Evolutionary conservation across 23 tunicate genomes (phyloP).

Genomic region (Styela plicata): DNA sequence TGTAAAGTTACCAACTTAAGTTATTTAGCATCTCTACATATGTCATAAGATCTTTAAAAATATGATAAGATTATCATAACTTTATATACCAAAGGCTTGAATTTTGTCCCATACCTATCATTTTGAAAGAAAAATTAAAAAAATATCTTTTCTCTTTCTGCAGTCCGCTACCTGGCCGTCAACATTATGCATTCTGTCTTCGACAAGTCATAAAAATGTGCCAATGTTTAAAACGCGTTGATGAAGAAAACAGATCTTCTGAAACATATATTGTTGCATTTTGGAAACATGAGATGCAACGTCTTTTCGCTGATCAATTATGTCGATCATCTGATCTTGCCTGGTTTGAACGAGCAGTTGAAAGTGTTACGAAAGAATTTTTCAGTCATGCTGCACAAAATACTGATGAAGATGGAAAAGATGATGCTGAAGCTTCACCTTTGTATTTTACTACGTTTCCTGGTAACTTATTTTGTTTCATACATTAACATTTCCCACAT

Average conservation of each 20-base stretch:
- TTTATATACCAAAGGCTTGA: no score
- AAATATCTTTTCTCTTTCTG: constrained; percentile 5
- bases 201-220: constrained; percentile 84
- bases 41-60: no score
- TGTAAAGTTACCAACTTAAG: no score
- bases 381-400: constrained; percentile 13
- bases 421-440: constrained; percentile 7
- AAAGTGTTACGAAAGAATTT: constrained; percentile 42
- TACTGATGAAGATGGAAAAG: constrained; percentile 17
- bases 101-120: no score
- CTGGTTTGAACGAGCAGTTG: constrained; percentile 66
- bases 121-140: no score
- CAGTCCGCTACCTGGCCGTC: constrained; percentile 91
- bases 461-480: no score
- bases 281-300: constrained; percentile 90
- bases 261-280: constrained; percentile 67
- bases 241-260: constrained; percentile 63
- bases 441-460: constrained; percentile 79
- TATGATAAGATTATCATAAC: no score
- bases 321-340: constrained; percentile 67
- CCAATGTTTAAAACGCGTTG: constrained; percentile 75
- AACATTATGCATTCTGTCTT: constrained; percentile 78
- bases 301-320: constrained; percentile 73
- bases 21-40: no score
- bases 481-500: no score